Evolutionary conservation across 2,888 invertebrate genomes (phyloP).

Genomic region (Protonemura montana): DNA sequence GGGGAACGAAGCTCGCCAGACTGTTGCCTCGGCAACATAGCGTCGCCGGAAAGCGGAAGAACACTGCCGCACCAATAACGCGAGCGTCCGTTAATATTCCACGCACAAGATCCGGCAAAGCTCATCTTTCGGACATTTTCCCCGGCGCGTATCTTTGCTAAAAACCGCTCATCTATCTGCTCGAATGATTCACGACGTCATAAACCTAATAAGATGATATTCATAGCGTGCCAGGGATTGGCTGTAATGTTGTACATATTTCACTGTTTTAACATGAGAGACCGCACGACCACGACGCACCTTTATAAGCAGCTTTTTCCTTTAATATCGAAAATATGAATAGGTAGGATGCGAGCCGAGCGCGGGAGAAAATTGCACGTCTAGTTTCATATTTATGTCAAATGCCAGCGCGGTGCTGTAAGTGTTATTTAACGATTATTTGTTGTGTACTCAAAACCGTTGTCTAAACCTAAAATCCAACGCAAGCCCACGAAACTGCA

Average conservation of each 20-base stretch:
- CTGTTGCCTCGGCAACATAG: neutral
- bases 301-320: neutral
- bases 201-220: slow-evolving; percentile 34
- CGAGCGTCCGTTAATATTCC: slow-evolving; percentile 15
- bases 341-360: neutral
- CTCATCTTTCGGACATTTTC: slow-evolving; percentile 12
- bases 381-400: neutral
- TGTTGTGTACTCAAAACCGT: neutral
- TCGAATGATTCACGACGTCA: slow-evolving; percentile 27
- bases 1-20: too few species aligned
- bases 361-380: neutral
- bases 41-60: neutral
- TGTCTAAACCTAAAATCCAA: neutral
- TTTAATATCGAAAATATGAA: slow-evolving; percentile 12
- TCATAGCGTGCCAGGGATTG: slow-evolving; percentile 10
- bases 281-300: neutral
- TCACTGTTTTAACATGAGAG: slow-evolving; percentile 9
- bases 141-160: neutral
- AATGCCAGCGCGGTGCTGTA: neutral
- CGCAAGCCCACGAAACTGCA: neutral
- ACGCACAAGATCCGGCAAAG: neutral
- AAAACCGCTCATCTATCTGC: neutral
- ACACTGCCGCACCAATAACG: neutral
- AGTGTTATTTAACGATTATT: neutral
- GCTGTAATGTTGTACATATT: slow-evolving; percentile 25